phyloP scores from a whole-genome alignment of 2,888 invertebrate species.

The Hydriomena furcata region DNA sequence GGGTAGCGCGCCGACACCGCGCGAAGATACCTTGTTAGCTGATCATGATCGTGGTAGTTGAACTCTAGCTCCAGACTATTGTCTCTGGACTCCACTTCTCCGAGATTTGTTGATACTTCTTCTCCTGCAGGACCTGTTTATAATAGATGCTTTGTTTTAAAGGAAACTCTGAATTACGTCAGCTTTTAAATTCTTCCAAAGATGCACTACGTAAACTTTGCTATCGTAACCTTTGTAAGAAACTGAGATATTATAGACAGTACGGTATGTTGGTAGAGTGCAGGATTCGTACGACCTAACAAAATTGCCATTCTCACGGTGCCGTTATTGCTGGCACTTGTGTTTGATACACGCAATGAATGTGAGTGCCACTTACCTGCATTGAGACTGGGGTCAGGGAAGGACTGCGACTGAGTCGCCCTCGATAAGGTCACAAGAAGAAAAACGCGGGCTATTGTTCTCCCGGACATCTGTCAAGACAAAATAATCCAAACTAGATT shows the following conservation, averaged over 20 bases:
- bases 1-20: conserved; percentile 92
- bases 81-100: conserved; percentile 66
- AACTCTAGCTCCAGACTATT: conserved; percentile 85
- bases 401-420: conserved; percentile 52
- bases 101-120: conserved; percentile 58
- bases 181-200: too few relatives aligned
- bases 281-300: background rate
- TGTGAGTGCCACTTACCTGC: conserved; percentile 45
- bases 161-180: too few relatives aligned
- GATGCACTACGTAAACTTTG: too few relatives aligned
- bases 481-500: background rate
- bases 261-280: too few relatives aligned
- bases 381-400: conserved; percentile 48
- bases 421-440: conserved; percentile 50
- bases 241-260: too few relatives aligned
- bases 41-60: conserved; percentile 94
- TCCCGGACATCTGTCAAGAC: conserved; percentile 53
- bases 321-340: background rate
- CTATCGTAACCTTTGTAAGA: too few relatives aligned
- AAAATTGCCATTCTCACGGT: conserved; percentile 3
- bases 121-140: conserved; percentile 23
- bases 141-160: too few relatives aligned
- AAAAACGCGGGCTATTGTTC: conserved; percentile 42
- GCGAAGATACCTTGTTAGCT: conserved; percentile 91
- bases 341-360: too few relatives aligned